Base-by-base conservation (phyloP, 1,140 invertebrate species). In the Atopsyche davidsoni region DNA sequence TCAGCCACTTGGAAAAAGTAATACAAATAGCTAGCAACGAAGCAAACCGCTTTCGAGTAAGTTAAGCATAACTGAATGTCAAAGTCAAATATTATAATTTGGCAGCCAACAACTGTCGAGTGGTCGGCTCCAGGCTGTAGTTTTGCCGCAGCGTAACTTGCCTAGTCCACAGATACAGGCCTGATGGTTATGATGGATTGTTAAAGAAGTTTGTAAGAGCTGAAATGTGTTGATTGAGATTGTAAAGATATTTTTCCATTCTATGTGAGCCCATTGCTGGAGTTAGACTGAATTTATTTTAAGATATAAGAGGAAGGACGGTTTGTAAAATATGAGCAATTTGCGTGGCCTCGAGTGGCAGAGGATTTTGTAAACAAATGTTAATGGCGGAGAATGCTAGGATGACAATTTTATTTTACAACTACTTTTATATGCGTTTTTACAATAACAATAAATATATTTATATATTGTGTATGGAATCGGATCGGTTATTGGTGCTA, bases 251-350 rank as follows among this genome's bases (percentile, higher is more conserved):
- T n/a, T n/a, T n/a, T n/a, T n/a, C n/a, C n/a, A n/a, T n/a, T 32
- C 18, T 16, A 32, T 45, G 44, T 17, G 16, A 42, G 42, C 51
- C 56, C 56, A 54, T 48, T 58, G 51, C 43, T 32, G 43, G 55
- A 50, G 56, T 51, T 53, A 58, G 56, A 58, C 56, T 58, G 56
- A 58, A 53, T 48, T 58, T 58, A 57, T 57, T 53, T 57, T 57
- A 53, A 53, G 55, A 43, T 40, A 42, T 40, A 51, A 36, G 42
- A 45, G 35, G 44, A 41, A 34, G 40, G 43, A 16, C 13, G 17
- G 38, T 28, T 21, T 19, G 39, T 7, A 21, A 39, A 21, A 47
- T 9, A 47, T 4, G 16, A 21, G 32, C 32, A 34, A 16, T 34
- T 34, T 34, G 19, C n/a, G n/a, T n/a, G n/a, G n/a, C 19, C 32